These are phyloP conservation scores for Anguilla anguilla DNA, from an alignment of 2,797 vertebrate species.

Conservation along the genomic window DNA sequence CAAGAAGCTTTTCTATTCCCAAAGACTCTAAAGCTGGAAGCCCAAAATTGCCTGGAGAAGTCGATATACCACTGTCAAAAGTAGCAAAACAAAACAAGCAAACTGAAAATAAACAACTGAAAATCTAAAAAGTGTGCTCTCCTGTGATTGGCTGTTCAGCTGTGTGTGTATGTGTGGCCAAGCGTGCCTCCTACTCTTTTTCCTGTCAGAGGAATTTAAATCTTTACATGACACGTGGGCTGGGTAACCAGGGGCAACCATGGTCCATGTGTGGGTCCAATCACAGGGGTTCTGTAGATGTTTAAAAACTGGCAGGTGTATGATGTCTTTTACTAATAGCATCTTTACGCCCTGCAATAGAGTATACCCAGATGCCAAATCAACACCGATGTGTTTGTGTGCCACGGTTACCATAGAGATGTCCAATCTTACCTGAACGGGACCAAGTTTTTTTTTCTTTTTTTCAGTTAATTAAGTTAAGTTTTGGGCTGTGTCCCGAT, in stretches of 20 bases:
- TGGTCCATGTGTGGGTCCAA: background rate
- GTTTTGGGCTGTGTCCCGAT: too few species aligned
- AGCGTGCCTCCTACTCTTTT: background rate
- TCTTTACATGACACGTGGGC: background rate
- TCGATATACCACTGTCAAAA: slow-evolving; percentile 39
- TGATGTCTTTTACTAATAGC: background rate
- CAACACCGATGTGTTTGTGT: background rate
- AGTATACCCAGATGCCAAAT: background rate
- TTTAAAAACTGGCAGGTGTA: background rate
- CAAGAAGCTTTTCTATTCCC: background rate
- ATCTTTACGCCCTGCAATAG: background rate
- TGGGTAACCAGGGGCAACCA: slow-evolving; percentile 5
- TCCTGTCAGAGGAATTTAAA: slow-evolving; percentile 46
- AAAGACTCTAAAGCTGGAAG: slow-evolving; percentile 40
- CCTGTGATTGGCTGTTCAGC: slow-evolving; percentile 8
- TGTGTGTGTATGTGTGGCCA: slow-evolving; percentile 12
- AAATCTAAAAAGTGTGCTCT: slow-evolving; percentile 48
- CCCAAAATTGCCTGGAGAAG: slow-evolving; percentile 53
- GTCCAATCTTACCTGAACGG: background rate
- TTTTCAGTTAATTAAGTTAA: too few species aligned
- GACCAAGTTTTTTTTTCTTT: background rate
- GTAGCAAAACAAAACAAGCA: slow-evolving; percentile 35
- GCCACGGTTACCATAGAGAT: background rate
- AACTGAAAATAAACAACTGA: slow-evolving; percentile 52
- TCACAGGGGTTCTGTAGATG: background rate